Evolutionary conservation across 2,113 vertebrate species (phyloP).

Genomic region (Nothocercus nigrocapillus): DNA sequence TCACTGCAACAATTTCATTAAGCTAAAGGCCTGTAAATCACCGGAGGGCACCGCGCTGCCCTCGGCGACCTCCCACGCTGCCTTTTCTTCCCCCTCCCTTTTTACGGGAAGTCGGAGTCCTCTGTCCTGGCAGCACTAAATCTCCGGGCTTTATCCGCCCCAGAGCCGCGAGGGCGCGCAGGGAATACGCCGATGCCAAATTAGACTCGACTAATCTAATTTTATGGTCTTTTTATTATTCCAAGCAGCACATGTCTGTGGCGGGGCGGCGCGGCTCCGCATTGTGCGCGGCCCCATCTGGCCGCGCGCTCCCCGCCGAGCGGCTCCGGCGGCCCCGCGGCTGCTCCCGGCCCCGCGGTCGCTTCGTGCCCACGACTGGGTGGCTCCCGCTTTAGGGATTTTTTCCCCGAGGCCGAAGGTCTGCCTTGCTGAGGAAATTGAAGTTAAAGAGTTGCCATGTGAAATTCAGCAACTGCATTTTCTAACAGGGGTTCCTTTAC

Average conservation of each 20-base stretch:
- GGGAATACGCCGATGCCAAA: constrained; percentile 86
- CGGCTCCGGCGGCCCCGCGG: constrained; percentile 68
- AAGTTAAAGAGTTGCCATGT: too few relatives aligned
- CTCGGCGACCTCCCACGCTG: constrained; percentile 84
- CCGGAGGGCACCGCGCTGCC: constrained; percentile 89
- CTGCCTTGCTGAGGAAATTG: too few relatives aligned
- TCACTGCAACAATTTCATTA: constrained; percentile 99
- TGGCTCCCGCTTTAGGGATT: too few relatives aligned
- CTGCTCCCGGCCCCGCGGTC: too few relatives aligned
- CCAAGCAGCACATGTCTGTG: constrained; percentile 90
- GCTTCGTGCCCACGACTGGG: too few relatives aligned
- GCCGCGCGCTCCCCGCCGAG: constrained; percentile 78
- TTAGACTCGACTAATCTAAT: constrained; percentile 91
- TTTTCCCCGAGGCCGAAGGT: too few relatives aligned
- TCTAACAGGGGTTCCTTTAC: not conserved
- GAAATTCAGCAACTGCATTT: constrained; percentile 5
- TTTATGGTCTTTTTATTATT: constrained; percentile 96
- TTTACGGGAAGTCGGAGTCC: constrained; percentile 93
- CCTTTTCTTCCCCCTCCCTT: constrained; percentile 72
- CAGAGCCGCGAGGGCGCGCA: constrained; percentile 77
- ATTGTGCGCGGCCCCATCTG: constrained; percentile 88
- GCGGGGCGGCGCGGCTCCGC: constrained; percentile 85
- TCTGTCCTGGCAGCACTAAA: constrained; percentile 84
- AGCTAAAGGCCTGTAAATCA: constrained; percentile 99
- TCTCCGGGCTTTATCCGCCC: constrained; percentile 85